Base-by-base conservation (phyloP, 2,888 invertebrate species). In the Rutpela maculata region DNA sequence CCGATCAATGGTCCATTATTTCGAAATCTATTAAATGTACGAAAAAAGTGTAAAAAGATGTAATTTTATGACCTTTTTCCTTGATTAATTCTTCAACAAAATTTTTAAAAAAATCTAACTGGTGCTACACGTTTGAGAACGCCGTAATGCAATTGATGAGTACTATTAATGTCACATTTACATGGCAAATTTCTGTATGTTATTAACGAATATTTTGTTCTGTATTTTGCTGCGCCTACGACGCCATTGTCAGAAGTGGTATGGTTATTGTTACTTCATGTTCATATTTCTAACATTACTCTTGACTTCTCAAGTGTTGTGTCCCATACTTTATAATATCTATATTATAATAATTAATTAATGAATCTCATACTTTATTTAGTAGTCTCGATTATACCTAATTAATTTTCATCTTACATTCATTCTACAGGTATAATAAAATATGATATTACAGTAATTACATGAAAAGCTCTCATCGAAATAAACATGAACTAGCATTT, bases 371-470 rank as follows among this genome's bases (percentile, higher is more conserved):
- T 59, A 57, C 17, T 35, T 69, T 18, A 19, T 65, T 65, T 43
- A 63, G 65, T n/a, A 43, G 19, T n/a, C 4, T 17, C 18, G 35
- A 38, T 65, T 65, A 38, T 65, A 26, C 55, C 43, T 60, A 70
- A 57, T 70, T 60, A 60, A 60, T 60, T 69, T 69, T 60, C n/a
- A 65, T 65, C 19, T 65, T 26, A 19, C 22, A 38, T 35, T 35
- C 35, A 56, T 70, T 43, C 60, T 18, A 19, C 18, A 15, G 56
- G 57, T 59, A 59, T 70, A 70, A 70, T 70, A 70, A 70, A 70
- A 69, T 59, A n/a, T 7, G 5, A 60, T 22, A 59, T 60, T 38
- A 70, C 19, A 70, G 70, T 60, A 31, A 60, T 70, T 60, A 60
- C 18, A 38, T 22, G 70, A 43, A 70, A 31, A 59, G 38, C 57